A percentile compares a stretch with the other conserved stretches of the same genome.
phyloP scores from a whole-genome alignment of 2,797 vertebrate species.

The Gymnothorax reevesii region DNA sequence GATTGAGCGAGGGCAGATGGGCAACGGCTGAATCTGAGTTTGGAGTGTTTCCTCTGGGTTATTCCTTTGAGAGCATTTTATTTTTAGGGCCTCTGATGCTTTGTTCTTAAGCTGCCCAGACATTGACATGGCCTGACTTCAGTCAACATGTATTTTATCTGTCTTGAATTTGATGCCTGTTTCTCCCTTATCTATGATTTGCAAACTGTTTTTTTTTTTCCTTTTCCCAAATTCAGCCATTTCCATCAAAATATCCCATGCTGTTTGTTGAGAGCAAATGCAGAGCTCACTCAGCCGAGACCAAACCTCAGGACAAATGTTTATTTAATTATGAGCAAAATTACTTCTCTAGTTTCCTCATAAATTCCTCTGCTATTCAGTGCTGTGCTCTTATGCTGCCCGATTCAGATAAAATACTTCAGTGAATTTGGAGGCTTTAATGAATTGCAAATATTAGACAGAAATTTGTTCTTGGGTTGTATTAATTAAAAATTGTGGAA shows the following conservation, averaged over 20 bases:
- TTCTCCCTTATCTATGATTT: background rate
- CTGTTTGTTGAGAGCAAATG: constrained; percentile 38
- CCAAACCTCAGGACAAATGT: background rate
- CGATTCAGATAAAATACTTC: background rate
- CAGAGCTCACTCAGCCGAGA: constrained; percentile 35
- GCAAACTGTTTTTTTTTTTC: background rate
- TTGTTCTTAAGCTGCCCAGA: background rate
- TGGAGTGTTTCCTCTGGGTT: background rate
- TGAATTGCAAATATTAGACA: background rate
- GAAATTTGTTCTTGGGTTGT: background rate
- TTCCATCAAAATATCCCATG: background rate
- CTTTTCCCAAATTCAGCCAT: background rate
- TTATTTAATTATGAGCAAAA: background rate
- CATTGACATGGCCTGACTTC: background rate
- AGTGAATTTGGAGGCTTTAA: background rate
- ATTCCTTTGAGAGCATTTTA: background rate
- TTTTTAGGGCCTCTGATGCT: background rate
- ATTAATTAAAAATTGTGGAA: background rate
- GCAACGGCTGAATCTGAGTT: background rate
- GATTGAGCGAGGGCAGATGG: background rate
- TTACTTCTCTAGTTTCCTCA: background rate
- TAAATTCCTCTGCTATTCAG: background rate
- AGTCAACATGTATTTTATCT: background rate
- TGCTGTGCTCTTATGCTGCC: background rate
- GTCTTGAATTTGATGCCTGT: background rate